Evolutionary conservation across 2,797 vertebrate species (phyloP), one percentile per base, ranked within the genome.

Genomic region (Taenioides sp.): DNA sequence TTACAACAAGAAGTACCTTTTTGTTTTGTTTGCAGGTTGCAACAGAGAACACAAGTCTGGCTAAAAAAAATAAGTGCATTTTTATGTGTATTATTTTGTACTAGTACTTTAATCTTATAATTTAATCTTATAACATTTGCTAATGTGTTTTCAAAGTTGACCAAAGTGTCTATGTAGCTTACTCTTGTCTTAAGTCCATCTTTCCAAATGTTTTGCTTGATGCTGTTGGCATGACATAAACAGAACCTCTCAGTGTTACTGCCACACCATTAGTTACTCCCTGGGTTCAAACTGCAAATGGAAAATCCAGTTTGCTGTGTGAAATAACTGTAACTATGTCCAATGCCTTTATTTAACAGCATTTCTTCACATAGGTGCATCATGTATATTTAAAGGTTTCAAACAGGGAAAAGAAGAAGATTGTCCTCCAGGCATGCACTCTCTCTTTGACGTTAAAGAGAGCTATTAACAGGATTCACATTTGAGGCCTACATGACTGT

Each of bases 401-500:
- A 77, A 63, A 77, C 58, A 69, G 47, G 72, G 61, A 72, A 34
- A 54, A n/a, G 74, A 71, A 65, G 66, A 80, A 80, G 69, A 72
- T 59, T 73, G 49, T 75, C 47, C 80, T 80, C 68, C 49, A 34
- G 69, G 81, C 76, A 77, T 82, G 68, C 63, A 60, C 73, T 74
- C 77, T 70, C 58, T 58, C 61, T 83, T 73, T 84, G 82, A 86
- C 86, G 82, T 86, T 85, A 86, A 87, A 87, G 77, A 83, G 67
- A 77, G 77, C 80, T 86, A 87, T 89, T 88, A 85, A 81, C 81
- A 79, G 80, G 67, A 83, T 84, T 79, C 70, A 76, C 73, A 86
- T 55, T 70, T 70, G 57, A 76, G 80, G 77, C 78, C 83, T 84
- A 88, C 87, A 85, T 89, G 84, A 79, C 76, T 84, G 74, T 79